Evolutionary conservation across 2,888 invertebrate genomes (phyloP).

Genomic region (Tachina lurida): DNA sequence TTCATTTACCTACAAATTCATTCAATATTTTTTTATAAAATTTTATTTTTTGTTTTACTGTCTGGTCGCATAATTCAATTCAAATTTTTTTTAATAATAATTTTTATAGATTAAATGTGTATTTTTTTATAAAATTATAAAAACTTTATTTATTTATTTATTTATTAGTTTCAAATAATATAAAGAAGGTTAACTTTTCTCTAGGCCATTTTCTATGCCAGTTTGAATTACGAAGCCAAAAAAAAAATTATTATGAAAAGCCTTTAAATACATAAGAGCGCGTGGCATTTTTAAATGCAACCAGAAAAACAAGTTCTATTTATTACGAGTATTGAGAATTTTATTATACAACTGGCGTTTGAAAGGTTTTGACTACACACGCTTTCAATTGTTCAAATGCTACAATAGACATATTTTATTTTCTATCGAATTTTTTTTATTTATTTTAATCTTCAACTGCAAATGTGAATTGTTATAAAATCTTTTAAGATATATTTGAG

Average conservation of each 20-base stretch:
- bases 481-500: neutral
- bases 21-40: neutral
- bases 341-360: constrained; percentile 13
- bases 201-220: neutral
- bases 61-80: neutral
- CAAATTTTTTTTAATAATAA: neutral
- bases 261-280: neutral
- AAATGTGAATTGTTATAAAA: constrained; percentile 1
- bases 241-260: constrained; percentile 38
- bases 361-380: constrained; percentile 22
- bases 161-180: neutral
- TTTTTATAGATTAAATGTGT: neutral
- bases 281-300: neutral
- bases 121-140: neutral
- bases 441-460: neutral
- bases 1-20: neutral
- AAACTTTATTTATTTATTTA: constrained; percentile 22
- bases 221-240: constrained; percentile 17
- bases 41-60: neutral
- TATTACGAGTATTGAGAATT: neutral
- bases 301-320: neutral
- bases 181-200: neutral
- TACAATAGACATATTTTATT: neutral
- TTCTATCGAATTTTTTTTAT: neutral
- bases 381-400: neutral